Evolutionary conservation across 2,888 invertebrate species (phyloP).

Genomic region (Mythimna pallens): DNA sequence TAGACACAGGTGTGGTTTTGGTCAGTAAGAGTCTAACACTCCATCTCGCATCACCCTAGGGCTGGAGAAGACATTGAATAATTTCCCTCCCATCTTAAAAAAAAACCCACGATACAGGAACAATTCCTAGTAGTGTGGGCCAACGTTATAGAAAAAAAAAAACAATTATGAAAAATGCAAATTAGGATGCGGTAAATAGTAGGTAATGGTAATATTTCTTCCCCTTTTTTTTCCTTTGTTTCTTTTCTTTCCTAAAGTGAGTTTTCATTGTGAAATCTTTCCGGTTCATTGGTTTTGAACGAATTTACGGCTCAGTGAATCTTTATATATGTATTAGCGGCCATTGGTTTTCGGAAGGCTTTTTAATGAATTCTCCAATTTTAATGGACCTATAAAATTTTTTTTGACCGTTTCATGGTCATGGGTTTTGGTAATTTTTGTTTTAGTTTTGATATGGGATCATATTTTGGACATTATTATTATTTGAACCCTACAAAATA

Average conservation of each 20-base stretch:
- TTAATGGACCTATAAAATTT: conserved; percentile 40
- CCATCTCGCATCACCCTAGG: no score
- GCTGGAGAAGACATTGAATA: no score
- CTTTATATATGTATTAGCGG: conserved; percentile 68
- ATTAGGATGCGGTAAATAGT: conserved; percentile 71
- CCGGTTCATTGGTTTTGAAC: conserved; percentile 76
- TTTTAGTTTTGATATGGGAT: no score
- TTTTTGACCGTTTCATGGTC: conserved; percentile 40
- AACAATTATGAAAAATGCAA: conserved; percentile 79
- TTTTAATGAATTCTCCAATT: conserved; percentile 64
- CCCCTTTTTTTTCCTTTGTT: conserved; percentile 33
- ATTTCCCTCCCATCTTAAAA: no score
- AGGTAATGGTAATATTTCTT: conserved; percentile 60
- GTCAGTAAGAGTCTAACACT: no score
- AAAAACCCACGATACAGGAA: no score
- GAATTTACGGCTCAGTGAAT: conserved; percentile 75
- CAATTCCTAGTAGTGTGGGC: no score
- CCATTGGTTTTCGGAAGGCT: conserved; percentile 64
- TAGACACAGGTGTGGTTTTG: no score
- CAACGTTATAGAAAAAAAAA: no score
- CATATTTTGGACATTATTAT: no score
- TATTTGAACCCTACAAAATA: background rate
- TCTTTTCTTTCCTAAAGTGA: conserved; percentile 57
- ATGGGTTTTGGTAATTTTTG: no score
- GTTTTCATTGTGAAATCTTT: conserved; percentile 71